A percentile compares a stretch with the other conserved stretches of the same genome.
phyloP scores from a whole-genome alignment of 2,113 vertebrate genomes.

The Cavia aperea region DNA sequence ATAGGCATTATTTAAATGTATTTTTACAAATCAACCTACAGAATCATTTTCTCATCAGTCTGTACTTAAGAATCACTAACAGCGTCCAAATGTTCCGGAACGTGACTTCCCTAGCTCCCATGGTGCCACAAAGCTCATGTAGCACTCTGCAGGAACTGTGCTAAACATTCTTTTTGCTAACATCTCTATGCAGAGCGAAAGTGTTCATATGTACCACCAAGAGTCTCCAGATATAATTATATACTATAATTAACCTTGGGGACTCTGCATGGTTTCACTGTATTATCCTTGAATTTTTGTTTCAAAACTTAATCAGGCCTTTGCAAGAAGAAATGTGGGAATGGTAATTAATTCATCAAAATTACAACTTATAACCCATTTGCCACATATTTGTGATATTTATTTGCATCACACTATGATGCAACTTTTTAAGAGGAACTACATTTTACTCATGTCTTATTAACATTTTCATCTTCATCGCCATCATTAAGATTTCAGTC shows the following conservation, averaged over 20 bases:
- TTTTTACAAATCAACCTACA: constrained; percentile 58
- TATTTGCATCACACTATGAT: not conserved
- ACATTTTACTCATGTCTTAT: not conserved
- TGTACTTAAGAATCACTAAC: constrained; percentile 40
- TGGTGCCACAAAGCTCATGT: not conserved
- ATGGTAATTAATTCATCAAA: not conserved
- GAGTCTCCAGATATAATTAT: not conserved
- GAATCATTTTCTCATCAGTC: constrained; percentile 44
- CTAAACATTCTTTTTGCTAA: not conserved
- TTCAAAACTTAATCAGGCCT: not conserved
- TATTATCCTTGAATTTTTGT: not conserved
- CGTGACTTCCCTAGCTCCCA: not conserved
- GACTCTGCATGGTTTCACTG: not conserved
- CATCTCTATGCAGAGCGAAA: not conserved
- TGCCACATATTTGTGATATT: not conserved
- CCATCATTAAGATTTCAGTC: not conserved
- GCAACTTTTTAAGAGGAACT: not conserved
- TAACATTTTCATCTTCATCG: not conserved
- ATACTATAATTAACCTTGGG: not conserved
- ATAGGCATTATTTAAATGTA: constrained; percentile 35
- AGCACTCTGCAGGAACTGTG: not conserved
- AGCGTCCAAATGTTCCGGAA: not conserved
- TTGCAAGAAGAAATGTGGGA: not conserved
- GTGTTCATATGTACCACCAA: not conserved
- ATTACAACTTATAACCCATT: not conserved